Conservation (phyloP, 2,888 invertebrate species). For the Pyrgus malvae region DNA sequence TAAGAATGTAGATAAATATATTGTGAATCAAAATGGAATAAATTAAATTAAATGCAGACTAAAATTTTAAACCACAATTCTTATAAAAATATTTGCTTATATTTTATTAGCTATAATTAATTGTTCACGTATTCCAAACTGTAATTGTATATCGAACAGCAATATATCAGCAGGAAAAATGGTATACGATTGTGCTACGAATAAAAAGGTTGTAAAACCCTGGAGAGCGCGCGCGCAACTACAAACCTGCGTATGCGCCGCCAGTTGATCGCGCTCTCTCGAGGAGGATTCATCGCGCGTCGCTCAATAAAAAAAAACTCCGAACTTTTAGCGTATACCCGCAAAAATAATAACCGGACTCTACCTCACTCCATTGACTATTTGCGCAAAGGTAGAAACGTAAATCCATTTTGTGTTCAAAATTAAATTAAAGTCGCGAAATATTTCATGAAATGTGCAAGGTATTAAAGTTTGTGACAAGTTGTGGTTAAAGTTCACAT, state of each 20-base stretch:
- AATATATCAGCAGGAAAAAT: no score
- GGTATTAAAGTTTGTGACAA: slow-evolving; percentile 57
- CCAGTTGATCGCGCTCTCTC: slow-evolving; percentile 71
- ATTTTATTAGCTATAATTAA: no score
- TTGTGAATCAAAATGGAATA: no score
- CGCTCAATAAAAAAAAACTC: slow-evolving; percentile 15
- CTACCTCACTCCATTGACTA: neutral
- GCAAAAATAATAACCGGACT: neutral
- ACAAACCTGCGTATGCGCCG: slow-evolving; percentile 67
- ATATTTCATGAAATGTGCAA: slow-evolving; percentile 35
- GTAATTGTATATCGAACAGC: no score
- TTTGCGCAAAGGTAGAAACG: neutral
- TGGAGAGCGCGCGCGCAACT: slow-evolving; percentile 52
- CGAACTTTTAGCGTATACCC: slow-evolving; percentile 28
- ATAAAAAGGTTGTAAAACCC: slow-evolving; percentile 54
- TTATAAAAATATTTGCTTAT: no score
- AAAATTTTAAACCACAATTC: no score
- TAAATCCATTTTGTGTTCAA: neutral
- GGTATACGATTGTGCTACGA: neutral
- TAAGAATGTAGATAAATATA: no score
- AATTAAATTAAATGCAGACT: no score
- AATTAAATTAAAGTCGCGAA: slow-evolving; percentile 4
- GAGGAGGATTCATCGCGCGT: slow-evolving; percentile 53
- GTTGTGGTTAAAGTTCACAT: slow-evolving; percentile 63
- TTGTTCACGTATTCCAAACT: no score